A percentile compares a stretch with the other conserved stretches of the same genome.
Evolutionary conservation across 2,888 invertebrate species (phyloP).

Genomic region (Brenthis hecate): DNA sequence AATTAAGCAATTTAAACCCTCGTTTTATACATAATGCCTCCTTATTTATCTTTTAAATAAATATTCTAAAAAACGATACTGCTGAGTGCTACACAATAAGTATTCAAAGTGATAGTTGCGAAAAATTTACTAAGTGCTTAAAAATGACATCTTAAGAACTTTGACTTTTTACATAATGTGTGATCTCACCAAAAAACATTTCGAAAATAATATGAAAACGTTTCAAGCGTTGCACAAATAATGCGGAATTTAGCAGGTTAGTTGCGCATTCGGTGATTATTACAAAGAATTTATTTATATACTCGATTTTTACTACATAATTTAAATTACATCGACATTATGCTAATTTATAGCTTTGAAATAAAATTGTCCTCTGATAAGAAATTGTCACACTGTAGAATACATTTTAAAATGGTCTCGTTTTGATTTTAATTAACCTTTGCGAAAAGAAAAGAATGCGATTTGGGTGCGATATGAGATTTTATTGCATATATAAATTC

Average conservation of each 20-base stretch:
- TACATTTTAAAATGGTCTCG: not conserved
- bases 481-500: too few species aligned
- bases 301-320: slow-evolving; percentile 1
- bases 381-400: not conserved
- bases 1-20: too few species aligned
- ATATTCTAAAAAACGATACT: too few species aligned
- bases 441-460: not conserved
- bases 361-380: not conserved
- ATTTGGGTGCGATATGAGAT: not conserved
- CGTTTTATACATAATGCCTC: too few species aligned
- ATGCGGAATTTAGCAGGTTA: slow-evolving; percentile 28
- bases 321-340: slow-evolving; percentile 16
- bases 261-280: slow-evolving; percentile 33
- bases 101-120: slow-evolving; percentile 21
- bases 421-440: too few species aligned
- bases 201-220: slow-evolving; percentile 23
- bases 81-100: not conserved
- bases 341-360: slow-evolving; percentile 13
- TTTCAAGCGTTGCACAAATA: slow-evolving; percentile 23
- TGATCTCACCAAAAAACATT: slow-evolving; percentile 32
- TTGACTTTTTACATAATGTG: slow-evolving; percentile 20
- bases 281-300: slow-evolving; percentile 23
- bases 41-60: too few species aligned
- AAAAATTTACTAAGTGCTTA: slow-evolving; percentile 18
- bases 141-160: slow-evolving; percentile 23